Conservation (phyloP, 2,888 invertebrate species). For the Callinectes sapidus region DNA sequence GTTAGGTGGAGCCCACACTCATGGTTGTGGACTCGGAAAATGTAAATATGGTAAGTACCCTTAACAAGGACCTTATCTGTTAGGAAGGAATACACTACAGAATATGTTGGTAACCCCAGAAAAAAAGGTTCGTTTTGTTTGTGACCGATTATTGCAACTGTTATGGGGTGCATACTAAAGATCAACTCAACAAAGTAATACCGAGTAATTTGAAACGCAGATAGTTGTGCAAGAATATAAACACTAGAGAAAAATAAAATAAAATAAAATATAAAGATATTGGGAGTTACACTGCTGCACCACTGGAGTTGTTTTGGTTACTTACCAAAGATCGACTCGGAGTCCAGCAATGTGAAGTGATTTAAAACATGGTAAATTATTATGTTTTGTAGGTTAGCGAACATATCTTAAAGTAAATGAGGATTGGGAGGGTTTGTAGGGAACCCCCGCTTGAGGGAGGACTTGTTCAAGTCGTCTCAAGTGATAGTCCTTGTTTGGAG, state of each 20-base stretch:
- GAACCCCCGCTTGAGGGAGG: not conserved
- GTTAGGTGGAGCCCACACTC: not conserved
- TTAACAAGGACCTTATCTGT: not conserved
- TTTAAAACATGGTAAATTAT: not conserved
- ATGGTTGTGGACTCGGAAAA: conserved; percentile 32
- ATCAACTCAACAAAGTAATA: no score
- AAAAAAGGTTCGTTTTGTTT: no score
- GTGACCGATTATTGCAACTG: no score
- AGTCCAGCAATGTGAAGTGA: not conserved
- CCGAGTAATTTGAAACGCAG: no score
- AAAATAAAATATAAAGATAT: no score
- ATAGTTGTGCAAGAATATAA: no score
- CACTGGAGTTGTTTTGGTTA: not conserved
- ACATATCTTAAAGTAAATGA: not conserved
- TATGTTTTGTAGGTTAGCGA: not conserved
- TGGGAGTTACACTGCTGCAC: not conserved
- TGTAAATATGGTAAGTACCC: conserved; percentile 60
- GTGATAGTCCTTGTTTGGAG: conserved; percentile 10
- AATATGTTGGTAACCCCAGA: not conserved
- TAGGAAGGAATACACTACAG: not conserved
- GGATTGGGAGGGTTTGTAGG: not conserved
- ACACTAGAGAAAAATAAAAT: no score
- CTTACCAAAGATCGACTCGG: not conserved
- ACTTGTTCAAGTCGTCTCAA: not conserved
- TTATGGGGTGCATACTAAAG: no score